phyloP scores from a whole-genome alignment of 2,113 vertebrate species.

The Scartelaos histophorus region DNA sequence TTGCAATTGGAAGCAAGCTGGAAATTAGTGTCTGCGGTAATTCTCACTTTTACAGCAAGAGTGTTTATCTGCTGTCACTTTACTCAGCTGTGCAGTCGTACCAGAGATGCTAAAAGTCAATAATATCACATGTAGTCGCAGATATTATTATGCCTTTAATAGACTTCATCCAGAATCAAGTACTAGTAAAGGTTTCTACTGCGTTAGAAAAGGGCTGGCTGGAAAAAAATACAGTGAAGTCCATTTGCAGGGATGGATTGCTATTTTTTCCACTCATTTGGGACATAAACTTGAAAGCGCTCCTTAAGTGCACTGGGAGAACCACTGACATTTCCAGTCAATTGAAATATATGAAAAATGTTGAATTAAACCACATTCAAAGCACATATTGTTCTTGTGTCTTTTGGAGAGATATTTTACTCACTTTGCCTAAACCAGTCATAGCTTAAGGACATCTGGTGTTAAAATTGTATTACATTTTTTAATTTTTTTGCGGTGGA shows the following conservation, averaged over 20 bases:
- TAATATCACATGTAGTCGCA: slow-evolving; percentile 28
- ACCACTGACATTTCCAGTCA: slow-evolving; percentile 30
- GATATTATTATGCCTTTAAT: slow-evolving; percentile 49
- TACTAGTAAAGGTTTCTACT: slow-evolving; percentile 56
- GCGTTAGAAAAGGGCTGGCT: slow-evolving; percentile 55
- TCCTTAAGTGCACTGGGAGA: slow-evolving; percentile 31
- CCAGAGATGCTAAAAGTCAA: slow-evolving; percentile 47
- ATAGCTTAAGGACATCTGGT: not conserved
- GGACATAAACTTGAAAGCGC: slow-evolving; percentile 37
- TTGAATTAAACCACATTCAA: not conserved
- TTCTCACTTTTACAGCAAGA: slow-evolving; percentile 39
- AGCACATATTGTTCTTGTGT: not conserved
- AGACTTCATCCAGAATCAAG: slow-evolving; percentile 47
- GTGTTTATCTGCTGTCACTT: slow-evolving; percentile 65
- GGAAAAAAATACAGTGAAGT: slow-evolving; percentile 32
- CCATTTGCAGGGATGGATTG: slow-evolving; percentile 41
- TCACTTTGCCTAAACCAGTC: not conserved
- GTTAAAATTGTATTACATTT: not conserved
- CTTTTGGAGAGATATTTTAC: not conserved
- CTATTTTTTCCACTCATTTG: slow-evolving; percentile 50
- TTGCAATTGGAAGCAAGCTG: slow-evolving; percentile 56
- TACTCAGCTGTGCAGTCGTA: slow-evolving; percentile 42
- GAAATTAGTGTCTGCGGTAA: slow-evolving; percentile 24
- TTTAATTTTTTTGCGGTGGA: no score
- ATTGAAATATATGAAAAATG: slow-evolving; percentile 8